These are phyloP conservation scores for Calyptommatus sinebrachiatus DNA, from an alignment of 2,113 vertebrate genomes.

Conservation along the genomic window DNA sequence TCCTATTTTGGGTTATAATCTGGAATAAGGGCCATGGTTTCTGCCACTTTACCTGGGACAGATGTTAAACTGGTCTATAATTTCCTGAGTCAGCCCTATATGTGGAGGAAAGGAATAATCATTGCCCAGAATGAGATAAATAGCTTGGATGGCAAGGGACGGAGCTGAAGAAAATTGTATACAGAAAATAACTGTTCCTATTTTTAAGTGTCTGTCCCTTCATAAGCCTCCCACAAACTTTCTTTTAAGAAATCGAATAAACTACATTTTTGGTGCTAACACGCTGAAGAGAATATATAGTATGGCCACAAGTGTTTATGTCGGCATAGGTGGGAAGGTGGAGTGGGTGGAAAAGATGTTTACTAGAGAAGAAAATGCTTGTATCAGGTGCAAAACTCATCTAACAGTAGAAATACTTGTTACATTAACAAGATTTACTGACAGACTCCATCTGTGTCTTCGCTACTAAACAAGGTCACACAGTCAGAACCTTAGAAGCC, in stretches of 20 bases:
- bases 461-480: constrained; percentile 76
- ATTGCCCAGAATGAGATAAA: not conserved
- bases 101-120: not conserved
- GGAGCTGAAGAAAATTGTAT: constrained; percentile 24
- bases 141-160: not conserved
- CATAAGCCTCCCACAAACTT: constrained; percentile 41
- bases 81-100: no score
- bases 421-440: constrained; percentile 81
- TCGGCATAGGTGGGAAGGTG: constrained; percentile 50
- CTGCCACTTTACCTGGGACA: no score
- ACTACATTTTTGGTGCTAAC: constrained; percentile 56
- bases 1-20: no score
- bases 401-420: constrained; percentile 74
- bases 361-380: constrained; percentile 53
- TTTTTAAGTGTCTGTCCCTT: constrained; percentile 40
- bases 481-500: constrained; percentile 65
- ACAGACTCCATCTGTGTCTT: constrained; percentile 80
- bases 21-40: no score
- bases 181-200: constrained; percentile 20
- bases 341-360: constrained; percentile 54
- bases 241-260: constrained; percentile 34
- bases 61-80: no score
- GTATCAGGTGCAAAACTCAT: constrained; percentile 68
- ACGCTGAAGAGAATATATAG: constrained; percentile 46
- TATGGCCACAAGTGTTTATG: constrained; percentile 37